A percentile compares a stretch with the other conserved stretches of the same genome.
phyloP scores from a whole-genome alignment of 1,140 invertebrate genomes.

The Hetaerina americana region DNA sequence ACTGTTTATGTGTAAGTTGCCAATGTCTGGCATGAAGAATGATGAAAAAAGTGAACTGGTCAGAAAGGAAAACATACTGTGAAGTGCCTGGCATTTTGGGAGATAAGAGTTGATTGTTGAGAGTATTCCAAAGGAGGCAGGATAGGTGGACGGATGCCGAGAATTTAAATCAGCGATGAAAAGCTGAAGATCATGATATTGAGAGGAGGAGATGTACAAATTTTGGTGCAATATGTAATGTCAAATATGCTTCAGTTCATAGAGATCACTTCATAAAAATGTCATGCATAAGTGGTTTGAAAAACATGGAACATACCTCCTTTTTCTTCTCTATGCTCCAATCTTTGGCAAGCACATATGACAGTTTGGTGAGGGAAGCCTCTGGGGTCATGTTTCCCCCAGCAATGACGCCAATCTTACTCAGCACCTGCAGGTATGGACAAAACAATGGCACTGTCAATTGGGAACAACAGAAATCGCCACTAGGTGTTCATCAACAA shows the following conservation, averaged over 20 bases:
- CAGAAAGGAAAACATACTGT: too few relatives aligned
- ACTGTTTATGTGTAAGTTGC: too few relatives aligned
- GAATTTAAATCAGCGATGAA: conserved; percentile 7
- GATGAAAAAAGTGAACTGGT: too few relatives aligned
- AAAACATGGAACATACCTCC: conserved; percentile 33
- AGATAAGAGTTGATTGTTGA: too few relatives aligned
- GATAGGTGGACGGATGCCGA: too few relatives aligned
- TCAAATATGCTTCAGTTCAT: neutral
- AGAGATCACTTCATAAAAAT: neutral
- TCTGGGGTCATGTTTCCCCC: conserved; percentile 94
- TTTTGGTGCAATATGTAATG: neutral
- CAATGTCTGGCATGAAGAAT: too few relatives aligned
- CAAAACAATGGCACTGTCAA: too few relatives aligned
- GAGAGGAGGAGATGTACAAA: neutral
- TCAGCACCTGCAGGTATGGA: neutral
- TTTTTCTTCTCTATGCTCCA: conserved; percentile 61
- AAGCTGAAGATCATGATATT: neutral
- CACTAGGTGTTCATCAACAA: too few relatives aligned
- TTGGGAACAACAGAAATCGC: too few relatives aligned
- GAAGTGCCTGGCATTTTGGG: too few relatives aligned
- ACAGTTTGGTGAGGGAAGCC: conserved; percentile 82
- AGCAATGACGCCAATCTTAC: conserved; percentile 59
- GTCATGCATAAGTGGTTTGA: neutral
- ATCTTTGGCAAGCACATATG: conserved; percentile 76
- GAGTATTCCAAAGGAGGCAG: too few relatives aligned